Evolutionary conservation across 1,140 invertebrate species (phyloP).

Genomic region (Diabrotica undecimpunctata): DNA sequence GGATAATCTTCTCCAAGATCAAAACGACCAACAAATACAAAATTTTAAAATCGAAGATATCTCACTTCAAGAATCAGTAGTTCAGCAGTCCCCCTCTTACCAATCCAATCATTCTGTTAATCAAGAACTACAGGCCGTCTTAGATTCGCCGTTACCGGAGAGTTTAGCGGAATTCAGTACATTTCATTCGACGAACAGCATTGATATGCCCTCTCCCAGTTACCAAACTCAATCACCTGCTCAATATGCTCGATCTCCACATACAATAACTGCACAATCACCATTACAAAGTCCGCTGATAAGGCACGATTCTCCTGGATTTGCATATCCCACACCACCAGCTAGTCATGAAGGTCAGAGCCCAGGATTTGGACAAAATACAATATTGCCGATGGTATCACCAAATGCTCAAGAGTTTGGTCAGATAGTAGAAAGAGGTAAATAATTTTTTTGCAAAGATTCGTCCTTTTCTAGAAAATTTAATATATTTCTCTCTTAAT

Average conservation of each 20-base stretch:
- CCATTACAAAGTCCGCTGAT: slow-evolving; percentile 62
- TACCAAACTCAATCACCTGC: slow-evolving; percentile 48
- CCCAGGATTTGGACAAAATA: slow-evolving; percentile 52
- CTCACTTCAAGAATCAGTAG: slow-evolving; percentile 36
- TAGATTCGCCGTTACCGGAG: slow-evolving; percentile 72
- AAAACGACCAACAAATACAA: slow-evolving; percentile 61
- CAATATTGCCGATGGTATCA: slow-evolving; percentile 47
- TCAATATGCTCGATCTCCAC: slow-evolving; percentile 46
- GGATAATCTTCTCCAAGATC: slow-evolving; percentile 57
- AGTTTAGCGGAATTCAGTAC: slow-evolving; percentile 77
- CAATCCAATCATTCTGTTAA: slow-evolving; percentile 62
- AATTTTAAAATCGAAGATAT: slow-evolving; percentile 68
- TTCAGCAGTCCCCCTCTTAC: slow-evolving; percentile 50
- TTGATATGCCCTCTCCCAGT: slow-evolving; percentile 47
- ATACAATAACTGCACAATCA: slow-evolving; percentile 52
- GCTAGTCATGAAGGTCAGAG: slow-evolving; percentile 77
- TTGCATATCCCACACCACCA: slow-evolving; percentile 78
- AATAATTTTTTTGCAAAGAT: not conserved
- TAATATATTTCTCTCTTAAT: no score
- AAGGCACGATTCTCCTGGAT: slow-evolving; percentile 59
- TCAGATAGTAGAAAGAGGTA: slow-evolving; percentile 49
- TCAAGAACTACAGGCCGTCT: slow-evolving; percentile 66
- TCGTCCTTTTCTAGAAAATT: no score
- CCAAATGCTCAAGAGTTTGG: slow-evolving; percentile 48
- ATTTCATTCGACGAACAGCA: slow-evolving; percentile 57